phyloP scores from a whole-genome alignment of 2,797 vertebrate genomes.

The Huso huso region DNA sequence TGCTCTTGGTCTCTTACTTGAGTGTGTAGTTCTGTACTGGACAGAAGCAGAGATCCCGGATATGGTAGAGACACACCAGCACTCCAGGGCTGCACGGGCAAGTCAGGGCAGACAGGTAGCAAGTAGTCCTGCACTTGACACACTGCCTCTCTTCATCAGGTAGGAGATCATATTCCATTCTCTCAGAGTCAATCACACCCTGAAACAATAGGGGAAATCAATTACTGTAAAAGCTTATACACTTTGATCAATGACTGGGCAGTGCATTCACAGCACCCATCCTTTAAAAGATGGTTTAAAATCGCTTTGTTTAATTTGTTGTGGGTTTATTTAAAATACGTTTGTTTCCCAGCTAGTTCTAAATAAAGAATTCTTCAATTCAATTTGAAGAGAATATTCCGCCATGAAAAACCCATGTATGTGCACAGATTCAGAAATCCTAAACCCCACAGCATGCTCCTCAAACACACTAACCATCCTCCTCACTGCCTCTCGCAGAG shows the following conservation, averaged over 20 bases:
- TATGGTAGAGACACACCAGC: slow-evolving; percentile 83
- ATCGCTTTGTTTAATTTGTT: too few relatives aligned
- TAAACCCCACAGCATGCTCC: too few relatives aligned
- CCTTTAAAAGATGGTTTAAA: too few relatives aligned
- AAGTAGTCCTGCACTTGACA: slow-evolving; percentile 87
- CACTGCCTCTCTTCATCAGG: slow-evolving; percentile 93
- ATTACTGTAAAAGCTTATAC: too few relatives aligned
- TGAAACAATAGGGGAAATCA: slow-evolving; percentile 36
- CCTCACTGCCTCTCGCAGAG: slow-evolving; percentile 62
- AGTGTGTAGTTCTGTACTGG: slow-evolving; percentile 67
- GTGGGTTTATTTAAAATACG: too few relatives aligned
- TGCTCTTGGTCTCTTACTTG: slow-evolving; percentile 60
- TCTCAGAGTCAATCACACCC: slow-evolving; percentile 74
- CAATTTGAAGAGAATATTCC: too few relatives aligned
- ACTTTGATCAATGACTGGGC: too few relatives aligned
- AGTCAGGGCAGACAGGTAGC: slow-evolving; percentile 89
- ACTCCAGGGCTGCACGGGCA: slow-evolving; percentile 76
- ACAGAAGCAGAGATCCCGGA: slow-evolving; percentile 77
- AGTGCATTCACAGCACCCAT: too few relatives aligned
- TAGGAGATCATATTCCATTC: slow-evolving; percentile 78
- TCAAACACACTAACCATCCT: slow-evolving; percentile 66
- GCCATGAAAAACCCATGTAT: too few relatives aligned
- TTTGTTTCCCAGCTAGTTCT: too few relatives aligned
- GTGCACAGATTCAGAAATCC: too few relatives aligned
- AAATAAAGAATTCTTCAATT: too few relatives aligned